Evolutionary conservation across 1,140 invertebrate genomes (phyloP).

Genomic region (Coptotermes formosanus): DNA sequence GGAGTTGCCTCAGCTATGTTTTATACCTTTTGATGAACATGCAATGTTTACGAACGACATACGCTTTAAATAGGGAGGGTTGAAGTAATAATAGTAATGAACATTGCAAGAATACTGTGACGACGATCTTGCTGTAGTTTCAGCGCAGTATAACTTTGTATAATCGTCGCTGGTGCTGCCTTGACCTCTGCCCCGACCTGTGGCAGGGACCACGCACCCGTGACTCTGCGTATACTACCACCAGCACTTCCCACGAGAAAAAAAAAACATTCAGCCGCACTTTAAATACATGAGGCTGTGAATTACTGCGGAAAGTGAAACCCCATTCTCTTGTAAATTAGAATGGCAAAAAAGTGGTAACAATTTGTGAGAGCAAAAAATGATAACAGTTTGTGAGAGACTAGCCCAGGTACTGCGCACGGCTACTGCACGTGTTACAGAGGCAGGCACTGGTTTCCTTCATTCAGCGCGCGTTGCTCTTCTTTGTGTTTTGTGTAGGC

Average conservation of each 20-base stretch:
- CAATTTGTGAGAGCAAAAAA: not conserved
- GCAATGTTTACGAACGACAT: too few species aligned
- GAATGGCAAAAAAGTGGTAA: not conserved
- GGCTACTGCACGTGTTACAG: too few species aligned
- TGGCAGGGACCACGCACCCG: not conserved
- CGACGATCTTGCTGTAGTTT: too few species aligned
- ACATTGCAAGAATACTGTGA: too few species aligned
- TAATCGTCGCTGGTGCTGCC: not conserved
- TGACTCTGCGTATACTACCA: not conserved
- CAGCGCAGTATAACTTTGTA: not conserved
- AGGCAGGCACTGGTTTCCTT: too few species aligned
- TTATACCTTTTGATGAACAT: too few species aligned
- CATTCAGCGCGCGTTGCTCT: too few species aligned
- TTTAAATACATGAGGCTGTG: not conserved
- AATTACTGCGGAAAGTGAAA: not conserved
- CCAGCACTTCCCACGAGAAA: slow-evolving; percentile 9
- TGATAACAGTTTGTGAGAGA: not conserved
- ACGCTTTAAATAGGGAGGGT: too few species aligned
- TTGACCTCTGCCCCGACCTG: not conserved
- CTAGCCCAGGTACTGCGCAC: not conserved
- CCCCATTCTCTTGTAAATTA: not conserved
- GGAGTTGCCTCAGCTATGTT: too few species aligned
- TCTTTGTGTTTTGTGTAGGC: too few species aligned
- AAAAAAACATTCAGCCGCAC: not conserved
- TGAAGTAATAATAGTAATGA: too few species aligned